phyloP scores from a whole-genome alignment of 2,113 vertebrate genomes.

The Aleadryas rufinucha region DNA sequence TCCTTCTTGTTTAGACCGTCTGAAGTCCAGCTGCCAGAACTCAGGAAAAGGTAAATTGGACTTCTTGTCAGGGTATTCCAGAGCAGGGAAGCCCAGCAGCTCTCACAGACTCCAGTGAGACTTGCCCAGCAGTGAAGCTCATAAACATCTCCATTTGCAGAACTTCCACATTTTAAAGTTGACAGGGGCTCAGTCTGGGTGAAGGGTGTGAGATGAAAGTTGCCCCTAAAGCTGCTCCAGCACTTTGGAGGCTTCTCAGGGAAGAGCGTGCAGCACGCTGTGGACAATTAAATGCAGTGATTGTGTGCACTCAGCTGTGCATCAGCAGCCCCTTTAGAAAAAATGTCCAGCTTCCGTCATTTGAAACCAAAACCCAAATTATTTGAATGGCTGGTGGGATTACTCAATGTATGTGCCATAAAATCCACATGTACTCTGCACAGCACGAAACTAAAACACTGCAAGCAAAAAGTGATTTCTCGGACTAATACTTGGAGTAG shows the following conservation, averaged over 20 bases:
- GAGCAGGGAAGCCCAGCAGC: not conserved
- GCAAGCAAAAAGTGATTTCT: not conserved
- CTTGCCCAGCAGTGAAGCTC: not conserved
- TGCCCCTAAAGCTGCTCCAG: not conserved
- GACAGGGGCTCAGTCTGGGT: fast-evolving
- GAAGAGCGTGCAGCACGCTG: not conserved
- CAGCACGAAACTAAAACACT: not conserved
- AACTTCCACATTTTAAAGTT: not conserved
- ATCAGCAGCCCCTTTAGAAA: not conserved
- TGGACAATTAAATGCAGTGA: not conserved
- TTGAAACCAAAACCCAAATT: not conserved
- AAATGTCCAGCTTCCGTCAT: not conserved
- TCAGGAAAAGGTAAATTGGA: not conserved
- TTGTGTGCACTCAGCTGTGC: not conserved
- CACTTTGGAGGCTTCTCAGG: not conserved
- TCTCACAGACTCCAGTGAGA: not conserved
- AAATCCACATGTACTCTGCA: not conserved
- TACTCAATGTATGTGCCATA: not conserved
- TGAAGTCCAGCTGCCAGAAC: not conserved
- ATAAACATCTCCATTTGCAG: not conserved
- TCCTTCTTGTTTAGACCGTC: not conserved
- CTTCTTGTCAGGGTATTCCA: not conserved
- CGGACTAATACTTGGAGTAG: not conserved
- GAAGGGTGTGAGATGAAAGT: not conserved
- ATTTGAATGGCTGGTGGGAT: not conserved